Evolutionary conservation across 2,888 invertebrate genomes (phyloP).

Genomic region (Lithosia quadra): DNA sequence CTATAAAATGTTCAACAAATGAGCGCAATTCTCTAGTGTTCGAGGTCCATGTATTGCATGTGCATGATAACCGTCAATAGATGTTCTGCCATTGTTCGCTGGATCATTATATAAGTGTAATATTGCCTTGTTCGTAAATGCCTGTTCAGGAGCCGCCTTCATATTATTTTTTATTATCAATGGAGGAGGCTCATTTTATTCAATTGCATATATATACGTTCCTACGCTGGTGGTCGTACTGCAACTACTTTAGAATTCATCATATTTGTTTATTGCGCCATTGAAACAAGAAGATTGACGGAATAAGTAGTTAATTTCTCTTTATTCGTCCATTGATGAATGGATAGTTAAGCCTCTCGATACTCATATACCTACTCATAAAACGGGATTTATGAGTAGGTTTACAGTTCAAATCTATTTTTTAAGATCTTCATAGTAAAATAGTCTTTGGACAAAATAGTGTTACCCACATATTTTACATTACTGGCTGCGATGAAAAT

Average conservation of each 20-base stretch:
- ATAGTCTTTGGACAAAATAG: neutral
- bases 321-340: neutral
- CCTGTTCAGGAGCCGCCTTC: neutral
- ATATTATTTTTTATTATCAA: neutral
- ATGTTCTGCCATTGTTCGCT: neutral
- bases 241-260: neutral
- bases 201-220: neutral
- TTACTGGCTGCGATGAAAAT: too few species aligned
- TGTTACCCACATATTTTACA: neutral
- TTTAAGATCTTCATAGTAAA: neutral
- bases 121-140: neutral
- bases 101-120: neutral
- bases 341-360: neutral
- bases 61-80: too few species aligned
- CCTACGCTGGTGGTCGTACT: neutral
- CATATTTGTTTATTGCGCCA: neutral
- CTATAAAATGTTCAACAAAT: neutral
- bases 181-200: neutral
- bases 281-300: neutral
- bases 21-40: neutral
- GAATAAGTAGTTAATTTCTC: too few species aligned
- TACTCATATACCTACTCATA: conserved; percentile 1
- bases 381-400: neutral
- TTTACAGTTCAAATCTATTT: neutral
- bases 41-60: neutral